These are phyloP conservation scores for Torymus auratus DNA, from an alignment of 2,888 invertebrate species.

Conservation along the genomic window DNA sequence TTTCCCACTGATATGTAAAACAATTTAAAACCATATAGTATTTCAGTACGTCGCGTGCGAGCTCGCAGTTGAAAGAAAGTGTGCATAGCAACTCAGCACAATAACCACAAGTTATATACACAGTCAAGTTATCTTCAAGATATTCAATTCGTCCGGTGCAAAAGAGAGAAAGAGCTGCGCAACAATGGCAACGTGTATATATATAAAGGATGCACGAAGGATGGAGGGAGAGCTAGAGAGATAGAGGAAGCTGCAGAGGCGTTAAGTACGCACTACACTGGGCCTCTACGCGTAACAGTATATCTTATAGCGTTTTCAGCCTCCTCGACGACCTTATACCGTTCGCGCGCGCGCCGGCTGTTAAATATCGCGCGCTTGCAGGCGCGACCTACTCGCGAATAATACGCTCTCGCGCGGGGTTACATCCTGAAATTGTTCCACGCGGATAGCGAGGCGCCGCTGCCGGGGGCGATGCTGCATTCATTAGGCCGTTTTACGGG, in stretches of 20 bases:
- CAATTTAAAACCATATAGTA: too few species aligned
- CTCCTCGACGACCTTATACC: constrained; percentile 1
- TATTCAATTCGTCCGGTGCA: constrained; percentile 30
- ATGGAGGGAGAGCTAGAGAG: constrained; percentile 6
- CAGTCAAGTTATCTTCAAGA: constrained; percentile 19
- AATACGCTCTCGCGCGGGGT: constrained; percentile 58
- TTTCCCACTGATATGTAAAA: too few species aligned
- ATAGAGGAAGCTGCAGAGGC: constrained; percentile 13
- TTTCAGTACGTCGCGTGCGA: neutral
- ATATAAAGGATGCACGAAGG: too few species aligned
- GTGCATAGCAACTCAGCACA: too few species aligned
- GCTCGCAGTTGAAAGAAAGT: too few species aligned
- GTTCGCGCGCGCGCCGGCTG: neutral
- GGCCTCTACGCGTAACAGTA: constrained; percentile 11
- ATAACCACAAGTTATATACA: constrained; percentile 9
- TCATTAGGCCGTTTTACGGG: constrained; percentile 72
- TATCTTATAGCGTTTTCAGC: neutral
- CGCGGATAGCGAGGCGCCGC: constrained; percentile 6
- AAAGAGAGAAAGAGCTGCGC: neutral
- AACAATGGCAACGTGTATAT: too few species aligned
- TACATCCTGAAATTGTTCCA: constrained; percentile 70
- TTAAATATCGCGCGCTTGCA: constrained; percentile 42
- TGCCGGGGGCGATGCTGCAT: constrained; percentile 72
- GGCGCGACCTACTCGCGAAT: constrained; percentile 65
- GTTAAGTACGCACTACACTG: constrained; percentile 65